phyloP scores from a whole-genome alignment of 2,888 invertebrate species.

The Plebejus anna region DNA sequence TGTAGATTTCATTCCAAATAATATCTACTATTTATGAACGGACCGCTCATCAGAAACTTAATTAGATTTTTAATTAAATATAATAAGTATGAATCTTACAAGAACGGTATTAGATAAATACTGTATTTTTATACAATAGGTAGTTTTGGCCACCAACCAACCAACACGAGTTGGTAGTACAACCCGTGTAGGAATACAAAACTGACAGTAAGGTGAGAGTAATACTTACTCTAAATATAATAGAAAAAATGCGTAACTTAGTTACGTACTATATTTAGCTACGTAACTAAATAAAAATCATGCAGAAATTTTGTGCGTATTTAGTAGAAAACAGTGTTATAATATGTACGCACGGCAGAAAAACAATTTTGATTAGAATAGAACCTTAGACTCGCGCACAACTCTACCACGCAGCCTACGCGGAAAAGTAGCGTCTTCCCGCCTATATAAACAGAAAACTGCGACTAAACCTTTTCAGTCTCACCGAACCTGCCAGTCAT shows the following conservation, averaged over 20 bases:
- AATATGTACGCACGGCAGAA: too few species aligned
- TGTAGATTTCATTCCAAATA: slow-evolving; percentile 27
- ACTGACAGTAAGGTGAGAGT: too few species aligned
- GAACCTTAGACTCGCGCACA: slow-evolving; percentile 34
- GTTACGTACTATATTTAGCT: too few species aligned
- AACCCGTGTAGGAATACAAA: too few species aligned
- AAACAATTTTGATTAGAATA: slow-evolving; percentile 38
- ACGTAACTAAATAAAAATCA: too few species aligned
- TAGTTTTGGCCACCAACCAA: too few species aligned
- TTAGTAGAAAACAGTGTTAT: too few species aligned
- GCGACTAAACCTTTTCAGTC: slow-evolving; percentile 42
- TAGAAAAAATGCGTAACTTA: too few species aligned
- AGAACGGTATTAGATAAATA: background rate
- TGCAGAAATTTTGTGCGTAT: too few species aligned
- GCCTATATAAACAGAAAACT: slow-evolving; percentile 54
- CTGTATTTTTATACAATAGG: too few species aligned
- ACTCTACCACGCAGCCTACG: slow-evolving; percentile 34
- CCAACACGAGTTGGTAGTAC: too few species aligned
- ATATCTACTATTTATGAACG: slow-evolving; percentile 14
- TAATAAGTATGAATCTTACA: background rate
- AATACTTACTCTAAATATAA: too few species aligned
- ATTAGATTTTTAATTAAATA: background rate
- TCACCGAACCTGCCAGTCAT: slow-evolving; percentile 38
- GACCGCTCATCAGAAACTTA: background rate
- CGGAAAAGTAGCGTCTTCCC: slow-evolving; percentile 34